Conservation (phyloP, 1,140 invertebrate genomes). For the Liolophura sinensis region DNA sequence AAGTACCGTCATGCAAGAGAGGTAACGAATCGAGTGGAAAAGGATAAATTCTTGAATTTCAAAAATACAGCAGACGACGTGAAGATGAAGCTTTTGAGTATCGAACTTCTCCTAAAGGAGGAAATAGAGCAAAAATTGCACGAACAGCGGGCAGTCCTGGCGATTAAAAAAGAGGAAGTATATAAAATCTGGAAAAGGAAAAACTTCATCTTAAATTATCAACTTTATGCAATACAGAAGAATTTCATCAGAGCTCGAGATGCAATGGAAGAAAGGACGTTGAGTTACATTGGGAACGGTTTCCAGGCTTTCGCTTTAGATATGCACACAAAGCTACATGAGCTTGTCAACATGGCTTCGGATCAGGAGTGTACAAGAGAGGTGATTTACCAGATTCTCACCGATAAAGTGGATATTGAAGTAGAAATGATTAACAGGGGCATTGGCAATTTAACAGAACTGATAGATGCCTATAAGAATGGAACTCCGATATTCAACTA, state of each 20-base stretch:
- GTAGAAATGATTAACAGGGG: constrained; percentile 27
- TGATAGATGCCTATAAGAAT: constrained; percentile 27
- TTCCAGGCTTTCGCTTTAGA: constrained; percentile 30
- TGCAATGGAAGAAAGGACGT: constrained; percentile 41
- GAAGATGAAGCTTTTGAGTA: constrained; percentile 2
- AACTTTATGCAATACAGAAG: constrained; percentile 28
- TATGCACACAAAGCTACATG: constrained; percentile 20
- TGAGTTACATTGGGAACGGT: constrained; percentile 26
- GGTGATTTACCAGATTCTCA: constrained; percentile 15
- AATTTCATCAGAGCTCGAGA: constrained; percentile 34
- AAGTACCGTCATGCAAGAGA: constrained; percentile 26
- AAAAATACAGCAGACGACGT: constrained; percentile 10
- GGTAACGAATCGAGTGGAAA: constrained; percentile 24
- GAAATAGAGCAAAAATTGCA: constrained; percentile 16
- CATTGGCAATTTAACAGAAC: constrained; percentile 26
- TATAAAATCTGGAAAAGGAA: constrained; percentile 18
- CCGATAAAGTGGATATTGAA: constrained; percentile 17
- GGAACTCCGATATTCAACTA: constrained; percentile 35
- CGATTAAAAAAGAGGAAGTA: constrained; percentile 8
- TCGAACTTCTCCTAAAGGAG: constrained; percentile 16
- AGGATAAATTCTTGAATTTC: constrained; percentile 13
- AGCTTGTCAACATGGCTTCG: constrained; percentile 4
- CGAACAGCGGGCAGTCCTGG: constrained; percentile 12
- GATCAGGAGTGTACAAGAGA: constrained; percentile 5
- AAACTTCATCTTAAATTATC: constrained; percentile 25